Evolutionary conservation across 1,140 invertebrate species (phyloP).

Genomic region (Oryzaephilus surinamensis): DNA sequence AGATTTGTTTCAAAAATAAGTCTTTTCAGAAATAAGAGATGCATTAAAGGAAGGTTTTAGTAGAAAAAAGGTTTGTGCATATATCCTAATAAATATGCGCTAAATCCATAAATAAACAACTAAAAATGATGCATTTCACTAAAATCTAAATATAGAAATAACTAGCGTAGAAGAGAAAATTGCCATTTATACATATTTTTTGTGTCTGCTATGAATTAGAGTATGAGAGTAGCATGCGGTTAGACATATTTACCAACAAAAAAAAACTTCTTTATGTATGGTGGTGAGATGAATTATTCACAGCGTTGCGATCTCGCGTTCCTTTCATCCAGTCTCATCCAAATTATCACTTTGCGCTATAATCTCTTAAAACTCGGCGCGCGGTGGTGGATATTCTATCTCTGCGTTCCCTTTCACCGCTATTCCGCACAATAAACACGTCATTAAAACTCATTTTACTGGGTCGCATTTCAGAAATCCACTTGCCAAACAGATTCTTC

Average conservation of each 20-base stretch:
- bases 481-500: conserved; percentile 30
- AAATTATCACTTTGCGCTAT: conserved; percentile 25
- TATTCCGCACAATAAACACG: conserved; percentile 23
- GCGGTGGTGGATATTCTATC: conserved; percentile 15
- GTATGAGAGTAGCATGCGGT: conserved; percentile 4
- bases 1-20: no score
- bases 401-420: conserved; percentile 9
- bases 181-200: conserved; percentile 8
- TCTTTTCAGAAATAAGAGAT: no score
- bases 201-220: conserved; percentile 3
- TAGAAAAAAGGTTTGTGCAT: no score
- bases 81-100: no score
- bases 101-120: no score
- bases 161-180: no score
- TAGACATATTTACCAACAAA: conserved; percentile 16
- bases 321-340: conserved; percentile 21
- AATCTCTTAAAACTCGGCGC: conserved; percentile 24
- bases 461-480: conserved; percentile 17
- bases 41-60: no score
- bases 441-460: conserved; percentile 24
- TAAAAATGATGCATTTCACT: no score
- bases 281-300: conserved; percentile 23
- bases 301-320: conserved; percentile 14
- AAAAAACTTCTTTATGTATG: conserved; percentile 16
- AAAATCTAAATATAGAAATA: no score